Conservation (phyloP, 2,113 vertebrate species). For the Colossoma macropomum region DNA sequence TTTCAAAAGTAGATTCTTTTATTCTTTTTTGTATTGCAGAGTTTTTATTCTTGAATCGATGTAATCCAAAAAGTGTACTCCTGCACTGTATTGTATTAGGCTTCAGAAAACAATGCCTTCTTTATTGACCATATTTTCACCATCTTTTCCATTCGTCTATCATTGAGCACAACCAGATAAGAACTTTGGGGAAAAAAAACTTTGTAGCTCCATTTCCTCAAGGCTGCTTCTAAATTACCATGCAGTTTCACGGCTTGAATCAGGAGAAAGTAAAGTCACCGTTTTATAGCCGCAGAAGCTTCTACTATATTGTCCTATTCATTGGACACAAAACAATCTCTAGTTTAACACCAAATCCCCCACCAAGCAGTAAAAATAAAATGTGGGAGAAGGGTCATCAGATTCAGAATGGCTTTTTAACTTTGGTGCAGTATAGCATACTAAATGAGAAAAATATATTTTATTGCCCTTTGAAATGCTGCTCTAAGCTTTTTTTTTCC, state of each 20-base stretch:
- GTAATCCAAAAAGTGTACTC: background rate
- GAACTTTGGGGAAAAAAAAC: background rate
- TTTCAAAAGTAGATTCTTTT: too few species aligned
- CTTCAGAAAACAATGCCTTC: background rate
- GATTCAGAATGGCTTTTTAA: conserved; percentile 70
- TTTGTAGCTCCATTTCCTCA: background rate
- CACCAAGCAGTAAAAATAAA: conserved; percentile 60
- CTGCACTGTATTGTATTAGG: background rate
- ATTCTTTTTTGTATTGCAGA: too few species aligned
- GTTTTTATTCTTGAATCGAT: conserved; percentile 12
- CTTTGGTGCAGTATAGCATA: conserved; percentile 70
- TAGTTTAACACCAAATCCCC: conserved; percentile 56
- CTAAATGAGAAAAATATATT: conserved; percentile 72
- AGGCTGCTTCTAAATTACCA: background rate
- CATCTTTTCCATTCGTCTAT: background rate
- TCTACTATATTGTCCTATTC: conserved; percentile 25
- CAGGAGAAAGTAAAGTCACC: conserved; percentile 5
- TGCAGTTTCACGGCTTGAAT: background rate
- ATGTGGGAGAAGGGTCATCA: conserved; percentile 54
- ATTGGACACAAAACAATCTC: conserved; percentile 28
- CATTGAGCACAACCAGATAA: background rate
- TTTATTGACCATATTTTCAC: background rate
- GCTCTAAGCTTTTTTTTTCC: conserved; percentile 70
- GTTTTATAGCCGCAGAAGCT: conserved; percentile 8
- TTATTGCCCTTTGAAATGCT: conserved; percentile 66